Percentiles rank a stretch among this genome's conserved stretches.
These are phyloP conservation scores for Ammodytes marinus DNA, from an alignment of 2,113 vertebrate species.

Conservation along the genomic window DNA sequence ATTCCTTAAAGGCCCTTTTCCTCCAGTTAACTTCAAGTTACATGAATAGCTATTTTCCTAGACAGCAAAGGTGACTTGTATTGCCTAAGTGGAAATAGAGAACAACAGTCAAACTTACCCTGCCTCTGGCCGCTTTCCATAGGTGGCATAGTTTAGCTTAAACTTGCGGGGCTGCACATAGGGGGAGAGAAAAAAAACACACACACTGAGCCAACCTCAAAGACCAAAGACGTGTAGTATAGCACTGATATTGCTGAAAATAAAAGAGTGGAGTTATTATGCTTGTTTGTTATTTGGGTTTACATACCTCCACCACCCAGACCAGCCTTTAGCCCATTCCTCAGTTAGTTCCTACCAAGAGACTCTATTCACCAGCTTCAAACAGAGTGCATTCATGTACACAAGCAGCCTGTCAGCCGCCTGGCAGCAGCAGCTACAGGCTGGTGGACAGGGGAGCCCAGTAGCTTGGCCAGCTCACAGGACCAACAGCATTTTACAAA, in stretches of 20 bases:
- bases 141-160: constrained; percentile 89
- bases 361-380: constrained; percentile 87
- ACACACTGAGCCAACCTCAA: constrained; percentile 47
- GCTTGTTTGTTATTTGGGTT: constrained; percentile 76
- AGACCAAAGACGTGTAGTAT: constrained; percentile 69
- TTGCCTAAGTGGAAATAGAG: neutral
- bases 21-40: neutral
- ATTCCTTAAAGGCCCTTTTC: too few species aligned
- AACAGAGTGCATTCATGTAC: constrained; percentile 84
- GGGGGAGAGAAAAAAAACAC: constrained; percentile 63
- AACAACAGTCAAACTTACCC: constrained; percentile 75
- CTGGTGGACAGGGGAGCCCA: constrained; percentile 76
- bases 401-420: constrained; percentile 81
- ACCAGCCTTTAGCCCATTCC: constrained; percentile 85
- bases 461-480: constrained; percentile 66
- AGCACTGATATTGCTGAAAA: constrained; percentile 80
- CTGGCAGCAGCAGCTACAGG: constrained; percentile 76
- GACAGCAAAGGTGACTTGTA: neutral
- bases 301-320: constrained; percentile 87
- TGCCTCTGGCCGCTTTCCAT: constrained; percentile 85
- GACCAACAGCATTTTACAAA: constrained; percentile 35
- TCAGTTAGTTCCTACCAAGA: constrained; percentile 87
- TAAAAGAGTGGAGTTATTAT: constrained; percentile 74
- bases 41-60: neutral
- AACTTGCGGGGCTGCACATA: constrained; percentile 86